A percentile compares a stretch with the other conserved stretches of the same genome.
Conservation (phyloP, 2,888 invertebrate species). For the Athetis lepigone region DNA sequence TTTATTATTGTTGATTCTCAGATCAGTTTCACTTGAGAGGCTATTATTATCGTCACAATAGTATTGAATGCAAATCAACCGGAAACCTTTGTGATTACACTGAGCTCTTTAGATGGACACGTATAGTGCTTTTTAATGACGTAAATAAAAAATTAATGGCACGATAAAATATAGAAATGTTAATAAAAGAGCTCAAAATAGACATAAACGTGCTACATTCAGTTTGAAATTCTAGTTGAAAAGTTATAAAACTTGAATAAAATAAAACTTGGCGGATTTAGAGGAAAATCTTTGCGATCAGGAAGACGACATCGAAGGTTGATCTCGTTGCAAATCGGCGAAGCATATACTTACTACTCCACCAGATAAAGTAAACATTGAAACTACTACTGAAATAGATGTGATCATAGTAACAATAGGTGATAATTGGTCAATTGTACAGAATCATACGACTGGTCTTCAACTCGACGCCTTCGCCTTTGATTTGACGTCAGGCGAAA, state of each 20-base stretch:
- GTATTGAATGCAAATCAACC: conserved; percentile 83
- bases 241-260: conserved; percentile 25
- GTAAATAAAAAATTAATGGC: conserved; percentile 51
- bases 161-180: conserved; percentile 51
- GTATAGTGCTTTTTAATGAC: conserved; percentile 50
- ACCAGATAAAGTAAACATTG: conserved; percentile 46
- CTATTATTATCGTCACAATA: conserved; percentile 69
- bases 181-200: conserved; percentile 43
- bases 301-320: conserved; percentile 71
- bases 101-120: conserved; percentile 56
- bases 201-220: conserved; percentile 23
- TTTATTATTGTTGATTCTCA: conserved; percentile 31
- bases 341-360: conserved; percentile 62
- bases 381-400: conserved; percentile 41
- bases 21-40: conserved; percentile 55
- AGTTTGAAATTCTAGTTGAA: conserved; percentile 1
- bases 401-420: conserved; percentile 53
- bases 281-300: conserved; percentile 63
- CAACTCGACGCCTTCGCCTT: conserved; percentile 30
- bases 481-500: conserved; percentile 45
- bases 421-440: conserved; percentile 59
- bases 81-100: conserved; percentile 71
- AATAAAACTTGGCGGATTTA: conserved; percentile 44
- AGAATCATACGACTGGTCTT: conserved; percentile 49
- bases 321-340: conserved; percentile 66